Conservation (phyloP, 1,140 invertebrate species). For the Berghia stephanieae region DNA sequence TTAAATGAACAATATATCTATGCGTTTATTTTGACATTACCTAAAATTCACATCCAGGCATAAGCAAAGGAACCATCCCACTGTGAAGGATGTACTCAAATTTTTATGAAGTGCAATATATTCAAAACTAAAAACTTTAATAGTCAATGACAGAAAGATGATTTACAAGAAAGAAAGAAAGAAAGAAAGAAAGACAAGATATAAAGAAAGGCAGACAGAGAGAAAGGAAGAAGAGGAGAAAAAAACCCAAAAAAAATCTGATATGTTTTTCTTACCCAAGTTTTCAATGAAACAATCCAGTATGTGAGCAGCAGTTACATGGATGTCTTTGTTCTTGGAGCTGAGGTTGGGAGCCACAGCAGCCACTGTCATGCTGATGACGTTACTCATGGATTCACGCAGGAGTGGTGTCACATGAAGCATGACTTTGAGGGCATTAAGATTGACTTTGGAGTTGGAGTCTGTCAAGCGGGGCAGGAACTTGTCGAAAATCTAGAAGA, state of each 20-base stretch:
- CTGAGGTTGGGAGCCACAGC: constrained; percentile 62
- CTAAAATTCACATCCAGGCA: too few species aligned
- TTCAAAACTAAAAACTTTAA: too few species aligned
- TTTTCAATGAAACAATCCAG: constrained; percentile 60
- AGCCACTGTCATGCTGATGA: constrained; percentile 58
- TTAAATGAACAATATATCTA: too few species aligned
- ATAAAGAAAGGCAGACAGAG: neutral
- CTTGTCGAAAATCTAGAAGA: constrained; percentile 68
- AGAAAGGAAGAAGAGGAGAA: neutral
- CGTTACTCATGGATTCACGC: constrained; percentile 47
- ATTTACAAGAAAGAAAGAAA: constrained; percentile 10
- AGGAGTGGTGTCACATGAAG: constrained; percentile 59
- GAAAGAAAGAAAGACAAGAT: neutral
- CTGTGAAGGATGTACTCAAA: too few species aligned
- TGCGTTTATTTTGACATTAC: too few species aligned
- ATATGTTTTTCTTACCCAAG: constrained; percentile 61
- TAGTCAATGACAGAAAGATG: too few species aligned
- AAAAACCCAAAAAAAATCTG: too few species aligned
- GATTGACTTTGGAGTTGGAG: constrained; percentile 66
- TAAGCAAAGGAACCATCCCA: too few species aligned
- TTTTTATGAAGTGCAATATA: too few species aligned
- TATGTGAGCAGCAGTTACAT: constrained; percentile 56
- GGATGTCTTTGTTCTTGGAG: constrained; percentile 66
- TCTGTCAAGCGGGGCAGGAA: constrained; percentile 63
- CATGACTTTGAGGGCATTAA: constrained; percentile 63